phyloP scores from a whole-genome alignment of 1,140 invertebrate species.

The Lucilia sericata region DNA sequence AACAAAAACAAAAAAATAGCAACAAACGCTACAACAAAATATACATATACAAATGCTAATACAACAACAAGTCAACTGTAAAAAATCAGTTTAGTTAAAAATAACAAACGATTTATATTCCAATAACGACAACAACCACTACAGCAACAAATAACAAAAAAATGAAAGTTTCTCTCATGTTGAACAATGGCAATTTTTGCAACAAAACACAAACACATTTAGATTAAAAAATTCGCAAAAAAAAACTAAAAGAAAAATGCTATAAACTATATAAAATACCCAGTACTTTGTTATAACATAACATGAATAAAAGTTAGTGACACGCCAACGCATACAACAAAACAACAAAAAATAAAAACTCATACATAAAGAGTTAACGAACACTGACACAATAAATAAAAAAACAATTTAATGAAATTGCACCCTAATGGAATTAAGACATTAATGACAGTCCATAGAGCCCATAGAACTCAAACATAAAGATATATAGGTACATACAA shows the following conservation, averaged over 20 bases:
- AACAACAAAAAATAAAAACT: not conserved
- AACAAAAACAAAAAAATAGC: not conserved
- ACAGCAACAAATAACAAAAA: not conserved
- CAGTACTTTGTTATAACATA: not conserved
- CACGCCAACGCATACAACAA: not conserved
- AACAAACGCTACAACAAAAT: not conserved
- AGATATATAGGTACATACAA: too few relatives aligned
- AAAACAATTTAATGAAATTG: constrained; percentile 17
- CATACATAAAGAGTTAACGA: not conserved
- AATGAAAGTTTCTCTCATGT: constrained; percentile 1
- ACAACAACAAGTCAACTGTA: constrained; percentile 25
- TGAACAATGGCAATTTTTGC: constrained; percentile 17
- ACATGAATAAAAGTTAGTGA: constrained; percentile 5
- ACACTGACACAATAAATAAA: not conserved
- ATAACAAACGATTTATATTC: constrained; percentile 19
- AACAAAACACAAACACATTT: not conserved
- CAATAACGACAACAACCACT: not conserved
- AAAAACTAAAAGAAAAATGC: not conserved
- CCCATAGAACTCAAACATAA: too few relatives aligned
- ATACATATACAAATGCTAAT: constrained; percentile 11
- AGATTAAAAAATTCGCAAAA: not conserved
- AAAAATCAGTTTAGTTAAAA: constrained; percentile 29
- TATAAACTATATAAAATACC: constrained; percentile 4
- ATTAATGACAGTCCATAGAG: constrained; percentile 8
- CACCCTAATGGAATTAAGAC: constrained; percentile 22